Evolutionary conservation across 2,113 vertebrate genomes (phyloP).

Genomic region (Cyprinus carpio): DNA sequence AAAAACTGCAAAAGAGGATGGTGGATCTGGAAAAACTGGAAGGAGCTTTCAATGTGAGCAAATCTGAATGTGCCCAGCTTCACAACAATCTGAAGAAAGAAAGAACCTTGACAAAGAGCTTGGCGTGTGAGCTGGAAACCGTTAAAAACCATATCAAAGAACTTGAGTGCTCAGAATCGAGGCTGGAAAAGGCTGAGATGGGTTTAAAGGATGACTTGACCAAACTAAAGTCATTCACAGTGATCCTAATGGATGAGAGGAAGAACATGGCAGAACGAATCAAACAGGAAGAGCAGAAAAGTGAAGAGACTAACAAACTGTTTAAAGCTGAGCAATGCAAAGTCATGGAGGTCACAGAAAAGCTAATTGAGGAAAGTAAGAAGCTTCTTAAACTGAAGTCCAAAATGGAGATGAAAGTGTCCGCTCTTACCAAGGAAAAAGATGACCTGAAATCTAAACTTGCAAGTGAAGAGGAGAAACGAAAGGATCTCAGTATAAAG

Average conservation of each 20-base stretch:
- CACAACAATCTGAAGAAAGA: constrained; percentile 86
- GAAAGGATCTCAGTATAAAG: constrained; percentile 77
- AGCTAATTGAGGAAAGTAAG: constrained; percentile 96
- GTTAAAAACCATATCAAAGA: constrained; percentile 86
- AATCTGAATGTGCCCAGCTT: constrained; percentile 84
- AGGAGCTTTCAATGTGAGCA: constrained; percentile 84
- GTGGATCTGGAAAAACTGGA: constrained; percentile 89
- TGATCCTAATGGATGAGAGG: constrained; percentile 90
- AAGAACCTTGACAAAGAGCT: constrained; percentile 82
- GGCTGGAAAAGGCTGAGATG: constrained; percentile 84
- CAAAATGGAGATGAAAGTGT: constrained; percentile 89
- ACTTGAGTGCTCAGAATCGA: constrained; percentile 82
- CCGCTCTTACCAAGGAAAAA: constrained; percentile 80
- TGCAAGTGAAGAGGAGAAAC: constrained; percentile 83
- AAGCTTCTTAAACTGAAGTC: constrained; percentile 91
- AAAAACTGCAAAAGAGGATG: constrained; percentile 92
- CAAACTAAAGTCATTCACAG: constrained; percentile 92
- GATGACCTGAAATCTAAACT: constrained; percentile 82
- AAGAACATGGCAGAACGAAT: constrained; percentile 90
- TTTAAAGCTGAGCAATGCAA: constrained; percentile 89
- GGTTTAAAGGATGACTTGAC: constrained; percentile 89
- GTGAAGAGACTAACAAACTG: constrained; percentile 81
- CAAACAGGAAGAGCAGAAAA: constrained; percentile 88
- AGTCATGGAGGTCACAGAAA: constrained; percentile 93
- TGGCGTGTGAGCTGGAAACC: constrained; percentile 83